phyloP scores from a whole-genome alignment of 2,888 invertebrate genomes.

The Apotomis betuletana region DNA sequence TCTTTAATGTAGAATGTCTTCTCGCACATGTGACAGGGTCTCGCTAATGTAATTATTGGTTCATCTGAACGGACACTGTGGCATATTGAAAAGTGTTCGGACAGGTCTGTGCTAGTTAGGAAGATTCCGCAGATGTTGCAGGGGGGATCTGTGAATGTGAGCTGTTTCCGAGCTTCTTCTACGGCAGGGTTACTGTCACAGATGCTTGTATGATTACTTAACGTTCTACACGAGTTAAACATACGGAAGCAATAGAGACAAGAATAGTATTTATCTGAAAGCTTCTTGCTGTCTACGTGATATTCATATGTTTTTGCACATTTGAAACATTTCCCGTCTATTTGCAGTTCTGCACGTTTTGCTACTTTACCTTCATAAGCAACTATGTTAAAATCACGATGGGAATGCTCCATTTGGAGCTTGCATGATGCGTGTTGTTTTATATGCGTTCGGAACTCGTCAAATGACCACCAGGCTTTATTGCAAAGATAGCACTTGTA shows the following conservation, averaged over 20 bases:
- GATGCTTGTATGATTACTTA: slow-evolving; percentile 40
- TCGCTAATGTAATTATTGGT: slow-evolving; percentile 26
- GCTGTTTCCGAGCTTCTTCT: neutral
- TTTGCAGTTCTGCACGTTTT: slow-evolving; percentile 18
- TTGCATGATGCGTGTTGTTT: slow-evolving; percentile 36
- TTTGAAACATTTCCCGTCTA: slow-evolving; percentile 51
- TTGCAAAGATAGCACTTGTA: slow-evolving; percentile 66
- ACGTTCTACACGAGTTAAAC: slow-evolving; percentile 47
- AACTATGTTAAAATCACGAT: slow-evolving; percentile 50
- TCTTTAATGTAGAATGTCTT: slow-evolving; percentile 14
- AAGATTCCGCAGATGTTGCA: slow-evolving; percentile 43
- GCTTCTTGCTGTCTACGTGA: slow-evolving; percentile 37
- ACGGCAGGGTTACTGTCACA: slow-evolving; percentile 40
- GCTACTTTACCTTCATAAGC: slow-evolving; percentile 29
- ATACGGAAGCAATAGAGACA: slow-evolving; percentile 47
- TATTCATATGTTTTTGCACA: slow-evolving; percentile 50
- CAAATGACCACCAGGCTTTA: slow-evolving; percentile 59
- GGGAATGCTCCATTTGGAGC: slow-evolving; percentile 41
- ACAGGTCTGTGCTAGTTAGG: neutral
- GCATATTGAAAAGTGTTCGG: slow-evolving; percentile 45
- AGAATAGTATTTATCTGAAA: slow-evolving; percentile 26
- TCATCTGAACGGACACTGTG: slow-evolving; percentile 60
- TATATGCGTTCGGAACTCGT: slow-evolving; percentile 57
- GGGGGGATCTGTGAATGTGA: slow-evolving; percentile 28
- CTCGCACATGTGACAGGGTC: slow-evolving; percentile 43